phyloP scores from a whole-genome alignment of 2,797 vertebrate genomes.

The Rhinatrema bivittatum region DNA sequence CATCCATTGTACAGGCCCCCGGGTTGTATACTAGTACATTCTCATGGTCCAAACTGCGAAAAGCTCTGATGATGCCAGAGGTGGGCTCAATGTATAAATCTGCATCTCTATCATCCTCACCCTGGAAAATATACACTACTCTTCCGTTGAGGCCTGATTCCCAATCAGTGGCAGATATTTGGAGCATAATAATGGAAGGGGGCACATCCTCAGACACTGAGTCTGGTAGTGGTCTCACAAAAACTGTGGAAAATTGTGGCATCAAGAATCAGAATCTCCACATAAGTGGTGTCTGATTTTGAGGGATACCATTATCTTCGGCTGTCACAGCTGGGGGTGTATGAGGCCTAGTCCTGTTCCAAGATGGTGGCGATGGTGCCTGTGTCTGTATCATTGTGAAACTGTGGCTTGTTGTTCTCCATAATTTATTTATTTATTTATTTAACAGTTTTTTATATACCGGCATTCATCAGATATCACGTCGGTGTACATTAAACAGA shows the following conservation, averaged over 20 bases:
- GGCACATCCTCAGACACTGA: constrained; percentile 81
- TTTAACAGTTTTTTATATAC: too few relatives aligned
- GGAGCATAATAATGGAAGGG: too few relatives aligned
- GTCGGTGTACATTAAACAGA: too few relatives aligned
- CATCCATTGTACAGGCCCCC: constrained; percentile 82
- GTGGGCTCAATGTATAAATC: constrained; percentile 87
- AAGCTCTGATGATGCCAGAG: too few relatives aligned
- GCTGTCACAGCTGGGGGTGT: constrained; percentile 88
- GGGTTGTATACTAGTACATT: constrained; percentile 83
- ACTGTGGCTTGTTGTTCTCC: constrained; percentile 91
- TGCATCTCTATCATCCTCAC: constrained; percentile 86
- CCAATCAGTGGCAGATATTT: constrained; percentile 84
- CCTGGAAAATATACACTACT: constrained; percentile 83
- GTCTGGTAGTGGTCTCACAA: constrained; percentile 78
- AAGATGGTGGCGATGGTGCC: constrained; percentile 84
- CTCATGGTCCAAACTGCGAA: constrained; percentile 86
- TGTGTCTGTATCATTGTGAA: constrained; percentile 81
- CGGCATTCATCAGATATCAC: too few relatives aligned
- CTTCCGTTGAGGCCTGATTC: constrained; percentile 85
- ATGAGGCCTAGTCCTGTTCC: constrained; percentile 86
- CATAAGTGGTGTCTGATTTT: too few relatives aligned
- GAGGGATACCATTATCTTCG: constrained; percentile 89
- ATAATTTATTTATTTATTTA: too few relatives aligned
- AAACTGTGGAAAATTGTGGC: constrained; percentile 83
- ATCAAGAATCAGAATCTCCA: constrained; percentile 86